A percentile compares a stretch with the other conserved stretches of the same genome.
These are phyloP conservation scores for Pangasius larnaudii DNA, from an alignment of 2,797 vertebrate genomes.

Conservation along the genomic window DNA sequence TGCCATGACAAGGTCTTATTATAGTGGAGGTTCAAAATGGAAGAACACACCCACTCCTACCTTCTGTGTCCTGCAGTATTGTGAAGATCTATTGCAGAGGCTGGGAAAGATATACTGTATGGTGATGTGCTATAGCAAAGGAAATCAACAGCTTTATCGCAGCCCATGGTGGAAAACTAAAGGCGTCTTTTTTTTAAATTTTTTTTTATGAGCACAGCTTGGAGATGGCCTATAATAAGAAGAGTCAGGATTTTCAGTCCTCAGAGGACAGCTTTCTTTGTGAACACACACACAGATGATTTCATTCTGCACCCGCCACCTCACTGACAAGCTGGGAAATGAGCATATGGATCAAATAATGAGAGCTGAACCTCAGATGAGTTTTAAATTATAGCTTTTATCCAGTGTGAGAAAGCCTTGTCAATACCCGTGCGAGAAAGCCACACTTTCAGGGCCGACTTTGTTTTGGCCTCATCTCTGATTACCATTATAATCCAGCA, in stretches of 20 bases:
- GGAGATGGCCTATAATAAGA: conserved; percentile 73
- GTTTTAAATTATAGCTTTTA: conserved; percentile 79
- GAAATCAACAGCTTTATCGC: conserved; percentile 18
- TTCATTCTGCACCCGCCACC: conserved; percentile 64
- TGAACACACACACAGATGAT: not conserved
- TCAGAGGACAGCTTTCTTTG: conserved; percentile 7
- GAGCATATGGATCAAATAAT: conserved; percentile 77
- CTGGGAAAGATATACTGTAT: not conserved
- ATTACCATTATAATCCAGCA: conserved; percentile 83
- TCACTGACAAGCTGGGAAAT: conserved; percentile 76
- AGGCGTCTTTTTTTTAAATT: conserved; percentile 43
- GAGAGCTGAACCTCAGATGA: conserved; percentile 79
- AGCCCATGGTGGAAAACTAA: conserved; percentile 59
- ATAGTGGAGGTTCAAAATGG: conserved; percentile 66
- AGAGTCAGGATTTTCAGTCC: conserved; percentile 53
- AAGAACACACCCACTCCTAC: conserved; percentile 39
- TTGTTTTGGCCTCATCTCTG: conserved; percentile 83
- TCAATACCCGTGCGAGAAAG: conserved; percentile 53
- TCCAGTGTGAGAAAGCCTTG: conserved; percentile 59
- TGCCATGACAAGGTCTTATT: conserved; percentile 75
- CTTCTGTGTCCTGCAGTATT: conserved; percentile 31
- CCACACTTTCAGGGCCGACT: conserved; percentile 73
- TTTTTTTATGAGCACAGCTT: conserved; percentile 69
- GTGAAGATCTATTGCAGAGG: not conserved
- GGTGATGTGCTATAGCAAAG: not conserved